A percentile compares a stretch with the other conserved stretches of the same genome.
These are phyloP conservation scores for Strigamia maritima DNA, from an alignment of 2,888 invertebrate genomes.

Conservation along the genomic window DNA sequence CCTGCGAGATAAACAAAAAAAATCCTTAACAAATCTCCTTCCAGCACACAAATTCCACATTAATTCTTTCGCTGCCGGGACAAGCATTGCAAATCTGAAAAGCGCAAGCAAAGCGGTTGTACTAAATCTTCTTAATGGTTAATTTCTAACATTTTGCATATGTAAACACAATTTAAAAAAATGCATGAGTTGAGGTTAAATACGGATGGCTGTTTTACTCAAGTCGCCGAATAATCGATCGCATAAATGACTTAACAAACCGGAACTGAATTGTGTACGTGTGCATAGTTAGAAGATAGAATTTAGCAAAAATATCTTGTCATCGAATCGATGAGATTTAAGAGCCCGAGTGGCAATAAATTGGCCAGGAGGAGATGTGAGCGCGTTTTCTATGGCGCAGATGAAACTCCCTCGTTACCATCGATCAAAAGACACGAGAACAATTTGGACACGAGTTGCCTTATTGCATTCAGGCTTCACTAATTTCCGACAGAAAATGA, in stretches of 20 bases:
- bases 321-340: constrained; percentile 28
- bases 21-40: background rate
- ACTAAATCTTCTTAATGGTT: constrained; percentile 5
- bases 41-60: background rate
- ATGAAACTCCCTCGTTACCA: constrained; percentile 30
- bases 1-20: background rate
- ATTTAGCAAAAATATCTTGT: constrained; percentile 31
- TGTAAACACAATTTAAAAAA: background rate
- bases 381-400: background rate
- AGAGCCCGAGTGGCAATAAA: constrained; percentile 26
- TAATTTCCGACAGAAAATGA: constrained; percentile 34
- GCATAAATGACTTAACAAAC: background rate
- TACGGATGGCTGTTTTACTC: background rate
- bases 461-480: constrained; percentile 32
- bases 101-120: background rate
- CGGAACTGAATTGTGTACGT: constrained; percentile 18
- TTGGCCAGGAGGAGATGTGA: constrained; percentile 22
- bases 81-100: background rate
- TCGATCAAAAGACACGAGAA: constrained; percentile 32
- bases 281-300: background rate
- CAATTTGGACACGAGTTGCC: constrained; percentile 30
- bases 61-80: background rate
- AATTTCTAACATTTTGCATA: background rate
- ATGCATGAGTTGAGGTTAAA: background rate
- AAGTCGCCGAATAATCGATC: background rate